A percentile compares a stretch with the other conserved stretches of the same genome.
Conservation (phyloP, 2,888 invertebrate species). For the Watsonalla binaria region DNA sequence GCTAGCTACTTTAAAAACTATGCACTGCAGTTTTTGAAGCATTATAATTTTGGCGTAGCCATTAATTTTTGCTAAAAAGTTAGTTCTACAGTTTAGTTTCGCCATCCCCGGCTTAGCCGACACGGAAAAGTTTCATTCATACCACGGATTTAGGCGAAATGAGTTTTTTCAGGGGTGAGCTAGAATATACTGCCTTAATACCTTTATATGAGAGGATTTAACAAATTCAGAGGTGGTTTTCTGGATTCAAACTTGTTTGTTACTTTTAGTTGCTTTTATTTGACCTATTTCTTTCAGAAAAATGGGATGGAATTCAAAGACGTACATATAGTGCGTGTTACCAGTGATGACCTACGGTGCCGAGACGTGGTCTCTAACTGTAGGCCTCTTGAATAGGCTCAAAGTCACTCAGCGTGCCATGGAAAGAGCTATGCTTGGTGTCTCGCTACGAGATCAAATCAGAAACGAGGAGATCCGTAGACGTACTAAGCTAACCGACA, state of each 20-base stretch:
- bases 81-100: not conserved
- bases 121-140: constrained; percentile 40
- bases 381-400: no score
- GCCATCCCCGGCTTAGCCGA: not conserved
- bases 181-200: constrained; percentile 17
- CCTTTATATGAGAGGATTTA: constrained; percentile 24
- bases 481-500: no score
- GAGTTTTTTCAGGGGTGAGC: constrained; percentile 45
- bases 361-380: no score
- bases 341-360: no score
- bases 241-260: not conserved
- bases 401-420: no score
- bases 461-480: no score
- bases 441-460: no score
- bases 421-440: no score
- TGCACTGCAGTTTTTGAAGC: not conserved
- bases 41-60: not conserved
- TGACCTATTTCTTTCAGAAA: not conserved
- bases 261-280: not conserved
- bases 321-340: no score
- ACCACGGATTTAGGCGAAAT: constrained; percentile 49
- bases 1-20: not conserved
- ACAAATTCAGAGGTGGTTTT: not conserved
- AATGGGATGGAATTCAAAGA: no score
- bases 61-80: not conserved